A percentile compares a stretch with the other conserved stretches of the same genome.
phyloP scores from a whole-genome alignment of 2,113 vertebrate species.

The Larimichthys polyactis region DNA sequence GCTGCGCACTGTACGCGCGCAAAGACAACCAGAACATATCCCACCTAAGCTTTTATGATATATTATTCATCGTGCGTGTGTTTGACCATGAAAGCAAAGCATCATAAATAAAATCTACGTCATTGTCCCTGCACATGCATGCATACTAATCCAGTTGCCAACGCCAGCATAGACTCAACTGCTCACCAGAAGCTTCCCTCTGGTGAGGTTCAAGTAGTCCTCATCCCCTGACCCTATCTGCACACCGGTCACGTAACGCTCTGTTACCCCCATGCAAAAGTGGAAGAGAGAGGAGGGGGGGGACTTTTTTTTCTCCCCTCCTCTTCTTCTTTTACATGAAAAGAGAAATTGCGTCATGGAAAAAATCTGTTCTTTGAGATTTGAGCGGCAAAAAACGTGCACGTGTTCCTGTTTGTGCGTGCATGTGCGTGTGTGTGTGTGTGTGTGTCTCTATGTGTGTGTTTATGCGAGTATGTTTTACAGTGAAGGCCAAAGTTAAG shows the following conservation, averaged over 20 bases:
- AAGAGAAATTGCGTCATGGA: slow-evolving; percentile 86
- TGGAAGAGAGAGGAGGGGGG: slow-evolving; percentile 57
- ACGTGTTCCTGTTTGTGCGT: neutral
- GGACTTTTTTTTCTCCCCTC: slow-evolving; percentile 6
- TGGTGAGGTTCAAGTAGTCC: slow-evolving; percentile 70
- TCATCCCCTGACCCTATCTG: slow-evolving; percentile 74
- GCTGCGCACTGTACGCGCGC: slow-evolving; percentile 24
- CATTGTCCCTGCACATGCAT: slow-evolving; percentile 31
- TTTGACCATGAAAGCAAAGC: neutral
- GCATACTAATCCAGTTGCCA: slow-evolving; percentile 33
- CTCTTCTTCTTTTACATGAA: slow-evolving; percentile 72
- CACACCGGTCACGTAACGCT: slow-evolving; percentile 82
- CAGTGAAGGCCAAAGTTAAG: neutral
- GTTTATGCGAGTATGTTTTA: neutral
- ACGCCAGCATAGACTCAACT: slow-evolving; percentile 11
- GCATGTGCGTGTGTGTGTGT: neutral
- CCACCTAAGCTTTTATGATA: neutral
- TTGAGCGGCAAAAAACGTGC: slow-evolving; percentile 56
- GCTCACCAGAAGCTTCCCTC: slow-evolving; percentile 57
- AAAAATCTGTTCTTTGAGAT: slow-evolving; percentile 75
- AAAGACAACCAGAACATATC: neutral
- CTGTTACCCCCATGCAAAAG: slow-evolving; percentile 72
- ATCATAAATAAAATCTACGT: neutral
- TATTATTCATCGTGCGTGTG: neutral
- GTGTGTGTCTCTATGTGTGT: neutral